These are phyloP conservation scores for Diachasma alloeum DNA, from an alignment of 1,140 invertebrate species.

Conservation along the genomic window DNA sequence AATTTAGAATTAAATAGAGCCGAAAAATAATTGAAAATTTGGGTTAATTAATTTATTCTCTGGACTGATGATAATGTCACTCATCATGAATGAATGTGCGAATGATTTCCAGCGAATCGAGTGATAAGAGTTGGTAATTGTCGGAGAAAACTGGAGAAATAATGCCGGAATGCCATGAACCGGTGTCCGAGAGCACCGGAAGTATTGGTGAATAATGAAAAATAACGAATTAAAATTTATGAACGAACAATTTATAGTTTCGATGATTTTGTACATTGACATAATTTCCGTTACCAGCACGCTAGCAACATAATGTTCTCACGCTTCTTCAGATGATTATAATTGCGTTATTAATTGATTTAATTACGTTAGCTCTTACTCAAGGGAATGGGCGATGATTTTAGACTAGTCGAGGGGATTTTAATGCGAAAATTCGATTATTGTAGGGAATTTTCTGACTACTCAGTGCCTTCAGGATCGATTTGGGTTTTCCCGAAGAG, in stretches of 20 bases:
- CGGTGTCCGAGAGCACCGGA: constrained; percentile 34
- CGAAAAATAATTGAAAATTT: no score
- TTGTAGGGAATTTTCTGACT: constrained; percentile 39
- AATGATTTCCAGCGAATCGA: constrained; percentile 28
- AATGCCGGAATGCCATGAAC: constrained; percentile 39
- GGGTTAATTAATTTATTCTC: not conserved
- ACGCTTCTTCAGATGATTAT: not conserved
- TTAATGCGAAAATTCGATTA: constrained; percentile 6
- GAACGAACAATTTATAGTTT: not conserved
- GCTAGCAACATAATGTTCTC: not conserved
- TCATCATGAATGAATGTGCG: constrained; percentile 27
- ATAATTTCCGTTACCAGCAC: not conserved
- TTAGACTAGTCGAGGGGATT: not conserved
- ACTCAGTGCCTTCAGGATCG: constrained; percentile 42
- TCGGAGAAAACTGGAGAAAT: constrained; percentile 20
- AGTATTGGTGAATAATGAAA: constrained; percentile 39
- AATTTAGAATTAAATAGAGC: no score
- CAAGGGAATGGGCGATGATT: not conserved
- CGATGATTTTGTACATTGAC: not conserved
- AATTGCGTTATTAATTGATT: not conserved
- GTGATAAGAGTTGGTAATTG: constrained; percentile 4
- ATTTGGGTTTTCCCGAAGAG: constrained; percentile 42
- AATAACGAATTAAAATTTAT: constrained; percentile 11
- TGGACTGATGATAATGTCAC: not conserved
- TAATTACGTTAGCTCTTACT: not conserved